These are phyloP conservation scores for Hyphantria cunea DNA, from an alignment of 1,140 invertebrate genomes.

Conservation along the genomic window DNA sequence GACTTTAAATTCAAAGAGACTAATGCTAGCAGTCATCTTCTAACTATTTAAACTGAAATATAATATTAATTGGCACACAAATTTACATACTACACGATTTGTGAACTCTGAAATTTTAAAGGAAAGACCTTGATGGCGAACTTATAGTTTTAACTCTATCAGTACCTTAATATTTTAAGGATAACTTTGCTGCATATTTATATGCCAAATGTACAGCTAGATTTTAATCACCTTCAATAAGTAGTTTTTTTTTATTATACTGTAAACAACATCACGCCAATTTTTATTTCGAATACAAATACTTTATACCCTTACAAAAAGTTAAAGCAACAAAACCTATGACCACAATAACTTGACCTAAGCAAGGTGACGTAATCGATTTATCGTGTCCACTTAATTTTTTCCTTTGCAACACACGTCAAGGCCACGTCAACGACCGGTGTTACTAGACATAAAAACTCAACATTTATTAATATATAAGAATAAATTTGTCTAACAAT, in stretches of 20 bases:
- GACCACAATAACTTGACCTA: slow-evolving; percentile 36
- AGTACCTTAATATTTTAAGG: no score
- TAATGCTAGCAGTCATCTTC: no score
- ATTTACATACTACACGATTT: no score
- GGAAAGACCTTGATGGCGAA: no score
- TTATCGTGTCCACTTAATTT: slow-evolving; percentile 44
- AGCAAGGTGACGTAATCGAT: slow-evolving; percentile 50
- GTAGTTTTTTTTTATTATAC: no score
- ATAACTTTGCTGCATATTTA: no score
- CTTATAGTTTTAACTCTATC: no score
- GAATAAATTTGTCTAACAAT: slow-evolving; percentile 29
- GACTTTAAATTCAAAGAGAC: no score
- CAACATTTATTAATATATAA: slow-evolving; percentile 46
- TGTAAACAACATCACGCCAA: background rate
- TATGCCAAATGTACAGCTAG: background rate
- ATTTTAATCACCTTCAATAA: background rate
- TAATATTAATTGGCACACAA: no score
- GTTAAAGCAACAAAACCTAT: slow-evolving; percentile 22
- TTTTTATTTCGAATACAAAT: no score
- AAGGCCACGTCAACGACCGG: slow-evolving; percentile 54
- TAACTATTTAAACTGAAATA: no score
- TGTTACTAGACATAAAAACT: slow-evolving; percentile 33
- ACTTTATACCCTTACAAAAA: background rate
- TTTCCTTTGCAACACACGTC: slow-evolving; percentile 49
- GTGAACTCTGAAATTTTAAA: no score